Conservation (phyloP, 1,140 invertebrate species). For the Trichoplusia ni region DNA sequence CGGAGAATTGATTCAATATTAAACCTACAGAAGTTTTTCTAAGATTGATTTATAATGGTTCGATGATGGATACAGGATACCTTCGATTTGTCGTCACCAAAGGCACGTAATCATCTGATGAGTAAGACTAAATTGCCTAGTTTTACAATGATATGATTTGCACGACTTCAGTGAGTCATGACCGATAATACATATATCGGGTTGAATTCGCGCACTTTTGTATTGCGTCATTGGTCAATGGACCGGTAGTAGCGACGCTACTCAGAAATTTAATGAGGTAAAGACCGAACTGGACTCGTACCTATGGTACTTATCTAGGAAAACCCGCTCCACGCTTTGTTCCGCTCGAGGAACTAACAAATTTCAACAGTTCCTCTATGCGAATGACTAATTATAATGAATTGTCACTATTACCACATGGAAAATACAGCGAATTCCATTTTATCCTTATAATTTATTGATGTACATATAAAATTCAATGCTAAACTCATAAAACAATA, state of each 20-base stretch:
- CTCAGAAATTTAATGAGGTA: conserved; percentile 59
- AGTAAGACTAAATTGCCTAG: conserved; percentile 5
- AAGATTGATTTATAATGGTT: too few relatives aligned
- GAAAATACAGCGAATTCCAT: background rate
- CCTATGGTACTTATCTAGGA: background rate
- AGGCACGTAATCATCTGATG: background rate
- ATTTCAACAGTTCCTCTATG: conserved; percentile 8
- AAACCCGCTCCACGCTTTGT: background rate
- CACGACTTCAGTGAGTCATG: conserved; percentile 68
- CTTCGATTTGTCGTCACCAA: conserved; percentile 3
- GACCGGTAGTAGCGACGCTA: conserved; percentile 54
- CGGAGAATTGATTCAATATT: too few relatives aligned
- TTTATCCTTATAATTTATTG: background rate
- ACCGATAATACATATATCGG: conserved; percentile 26
- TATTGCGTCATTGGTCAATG: conserved; percentile 62
- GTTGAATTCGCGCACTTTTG: conserved; percentile 75
- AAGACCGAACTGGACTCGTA: background rate
- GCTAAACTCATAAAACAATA: too few relatives aligned
- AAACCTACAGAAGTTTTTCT: too few relatives aligned
- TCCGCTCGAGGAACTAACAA: background rate
- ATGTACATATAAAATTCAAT: too few relatives aligned
- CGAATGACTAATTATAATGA: too few relatives aligned
- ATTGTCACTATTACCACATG: background rate
- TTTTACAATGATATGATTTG: conserved; percentile 19
- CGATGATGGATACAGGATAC: too few relatives aligned